Percentiles rank a stretch among this genome's conserved stretches.
Evolutionary conservation across 2,113 vertebrate genomes (phyloP).

Genomic region (Rhadina sibilatrix): DNA sequence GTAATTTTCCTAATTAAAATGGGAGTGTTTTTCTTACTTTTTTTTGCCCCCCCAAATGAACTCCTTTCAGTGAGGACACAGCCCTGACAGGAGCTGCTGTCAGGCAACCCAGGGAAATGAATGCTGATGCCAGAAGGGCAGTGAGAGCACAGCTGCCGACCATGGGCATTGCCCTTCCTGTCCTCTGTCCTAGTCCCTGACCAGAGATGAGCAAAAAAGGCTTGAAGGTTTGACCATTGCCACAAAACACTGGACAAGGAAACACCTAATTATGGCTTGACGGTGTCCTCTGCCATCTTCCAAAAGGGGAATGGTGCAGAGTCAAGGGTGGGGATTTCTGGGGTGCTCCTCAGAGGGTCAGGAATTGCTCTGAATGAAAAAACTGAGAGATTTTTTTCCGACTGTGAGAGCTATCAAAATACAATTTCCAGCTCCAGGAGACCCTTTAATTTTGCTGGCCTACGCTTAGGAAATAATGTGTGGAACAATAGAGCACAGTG

Average conservation of each 20-base stretch:
- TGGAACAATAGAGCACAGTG: background rate
- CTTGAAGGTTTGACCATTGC: background rate
- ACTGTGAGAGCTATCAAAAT: background rate
- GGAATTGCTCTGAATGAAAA: background rate
- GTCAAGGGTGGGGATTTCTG: background rate
- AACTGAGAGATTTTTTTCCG: background rate
- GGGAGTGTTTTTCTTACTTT: background rate
- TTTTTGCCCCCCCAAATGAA: background rate
- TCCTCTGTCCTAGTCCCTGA: background rate
- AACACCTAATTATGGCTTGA: fast-evolving
- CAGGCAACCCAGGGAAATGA: background rate
- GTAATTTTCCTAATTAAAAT: background rate
- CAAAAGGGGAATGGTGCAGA: background rate
- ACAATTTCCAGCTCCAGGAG: background rate
- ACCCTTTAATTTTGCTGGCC: background rate
- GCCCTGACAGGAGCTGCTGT: fast-evolving
- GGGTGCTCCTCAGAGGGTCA: background rate
- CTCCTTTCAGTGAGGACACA: background rate
- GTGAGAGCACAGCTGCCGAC: background rate
- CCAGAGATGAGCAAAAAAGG: background rate
- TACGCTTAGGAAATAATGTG: fast-evolving
- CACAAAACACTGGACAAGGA: background rate
- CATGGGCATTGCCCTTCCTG: background rate
- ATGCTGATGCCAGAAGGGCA: background rate
- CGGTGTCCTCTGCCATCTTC: background rate